These are phyloP conservation scores for Scrobipalpa atriplicella DNA, from an alignment of 2,888 invertebrate genomes.

Conservation along the genomic window DNA sequence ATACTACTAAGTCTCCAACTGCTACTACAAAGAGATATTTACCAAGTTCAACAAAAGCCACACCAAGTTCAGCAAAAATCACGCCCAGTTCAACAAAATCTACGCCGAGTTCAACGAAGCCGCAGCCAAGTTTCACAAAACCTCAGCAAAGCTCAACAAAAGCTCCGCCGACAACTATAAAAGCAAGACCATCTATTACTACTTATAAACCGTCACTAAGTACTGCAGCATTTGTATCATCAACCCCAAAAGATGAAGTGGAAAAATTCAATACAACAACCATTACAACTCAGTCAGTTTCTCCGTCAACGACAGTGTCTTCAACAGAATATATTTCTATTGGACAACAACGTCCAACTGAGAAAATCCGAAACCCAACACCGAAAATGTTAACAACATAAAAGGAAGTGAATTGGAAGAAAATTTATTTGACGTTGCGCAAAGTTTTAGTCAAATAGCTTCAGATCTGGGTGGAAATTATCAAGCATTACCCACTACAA, in stretches of 20 bases:
- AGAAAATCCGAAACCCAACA: slow-evolving; percentile 35
- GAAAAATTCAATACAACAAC: slow-evolving; percentile 66
- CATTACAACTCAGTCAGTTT: slow-evolving; percentile 73
- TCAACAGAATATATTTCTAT: slow-evolving; percentile 59
- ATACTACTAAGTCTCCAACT: slow-evolving; percentile 40
- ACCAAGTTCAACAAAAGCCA: slow-evolving; percentile 38
- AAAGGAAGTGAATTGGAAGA: slow-evolving; percentile 51
- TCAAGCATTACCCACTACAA: slow-evolving; percentile 64
- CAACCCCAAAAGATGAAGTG: slow-evolving; percentile 45
- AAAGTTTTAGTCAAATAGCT: slow-evolving; percentile 78
- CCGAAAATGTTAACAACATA: slow-evolving; percentile 33
- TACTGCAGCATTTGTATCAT: slow-evolving; percentile 38
- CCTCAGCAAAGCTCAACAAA: slow-evolving; percentile 24
- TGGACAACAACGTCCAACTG: slow-evolving; percentile 38
- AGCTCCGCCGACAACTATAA: slow-evolving; percentile 19
- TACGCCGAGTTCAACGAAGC: neutral
- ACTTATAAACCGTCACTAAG: slow-evolving; percentile 33
- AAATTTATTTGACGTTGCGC: slow-evolving; percentile 72
- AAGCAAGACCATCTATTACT: slow-evolving; percentile 28
- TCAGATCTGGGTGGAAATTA: slow-evolving; percentile 70
- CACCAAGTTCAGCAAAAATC: slow-evolving; percentile 37
- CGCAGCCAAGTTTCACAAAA: neutral
- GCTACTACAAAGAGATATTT: slow-evolving; percentile 45
- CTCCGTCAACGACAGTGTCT: slow-evolving; percentile 66
- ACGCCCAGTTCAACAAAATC: slow-evolving; percentile 26